phyloP scores from a whole-genome alignment of 2,113 vertebrate species.

The Baryphthengus martii region DNA sequence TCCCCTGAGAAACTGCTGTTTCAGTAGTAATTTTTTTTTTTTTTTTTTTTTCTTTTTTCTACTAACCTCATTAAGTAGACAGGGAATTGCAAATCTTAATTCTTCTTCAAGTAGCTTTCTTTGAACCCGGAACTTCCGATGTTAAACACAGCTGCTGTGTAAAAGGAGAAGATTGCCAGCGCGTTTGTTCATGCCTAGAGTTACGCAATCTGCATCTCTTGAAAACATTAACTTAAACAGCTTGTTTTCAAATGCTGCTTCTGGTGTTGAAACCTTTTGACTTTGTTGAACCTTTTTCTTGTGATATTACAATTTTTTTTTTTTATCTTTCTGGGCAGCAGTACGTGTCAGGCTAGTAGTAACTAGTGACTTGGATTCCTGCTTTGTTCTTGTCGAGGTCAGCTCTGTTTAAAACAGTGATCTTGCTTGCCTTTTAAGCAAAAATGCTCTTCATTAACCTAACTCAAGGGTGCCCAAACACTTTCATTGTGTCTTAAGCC shows the following conservation, averaged over 20 bases:
- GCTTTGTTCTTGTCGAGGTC: constrained; percentile 61
- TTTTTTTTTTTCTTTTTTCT: constrained; percentile 45
- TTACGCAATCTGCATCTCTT: constrained; percentile 65
- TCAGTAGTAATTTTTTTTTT: constrained; percentile 40
- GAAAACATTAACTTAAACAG: constrained; percentile 57
- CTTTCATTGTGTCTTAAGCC: constrained; percentile 59
- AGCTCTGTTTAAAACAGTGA: constrained; percentile 49
- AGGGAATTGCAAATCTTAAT: constrained; percentile 54
- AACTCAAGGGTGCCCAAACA: constrained; percentile 61
- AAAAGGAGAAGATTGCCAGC: constrained; percentile 61
- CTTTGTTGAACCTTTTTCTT: constrained; percentile 55
- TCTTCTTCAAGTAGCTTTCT: constrained; percentile 57
- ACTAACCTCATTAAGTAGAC: constrained; percentile 52
- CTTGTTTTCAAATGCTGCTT: constrained; percentile 69
- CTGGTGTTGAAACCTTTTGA: constrained; percentile 53
- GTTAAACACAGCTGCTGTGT: constrained; percentile 66
- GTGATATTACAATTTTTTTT: constrained; percentile 32
- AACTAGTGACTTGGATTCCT: constrained; percentile 53
- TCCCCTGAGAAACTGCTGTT: constrained; percentile 61
- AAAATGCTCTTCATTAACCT: constrained; percentile 34
- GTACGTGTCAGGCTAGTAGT: constrained; percentile 48
- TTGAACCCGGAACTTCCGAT: constrained; percentile 57
- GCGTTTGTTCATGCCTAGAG: constrained; percentile 64
- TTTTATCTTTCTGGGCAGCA: constrained; percentile 53
- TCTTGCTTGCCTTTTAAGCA: constrained; percentile 58